Percentiles rank a stretch among this genome's conserved stretches.
Conservation (phyloP, 92 coral and sea anemone genomes). For the Heteractis magnifica region DNA sequence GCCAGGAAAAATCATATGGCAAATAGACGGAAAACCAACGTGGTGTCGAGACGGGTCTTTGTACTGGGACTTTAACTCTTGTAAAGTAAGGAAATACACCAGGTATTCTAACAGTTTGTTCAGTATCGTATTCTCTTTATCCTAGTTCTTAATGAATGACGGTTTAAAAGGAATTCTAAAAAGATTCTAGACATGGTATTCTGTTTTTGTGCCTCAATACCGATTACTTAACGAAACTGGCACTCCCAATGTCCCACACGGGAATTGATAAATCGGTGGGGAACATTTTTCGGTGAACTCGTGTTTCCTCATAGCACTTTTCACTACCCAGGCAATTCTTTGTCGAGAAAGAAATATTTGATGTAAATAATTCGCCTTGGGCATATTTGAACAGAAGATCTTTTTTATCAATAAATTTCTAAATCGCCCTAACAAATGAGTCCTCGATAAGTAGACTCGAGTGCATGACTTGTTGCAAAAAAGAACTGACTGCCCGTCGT, state of each 20-base stretch:
- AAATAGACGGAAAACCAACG: not conserved
- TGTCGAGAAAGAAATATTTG: not conserved
- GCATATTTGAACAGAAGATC: not conserved
- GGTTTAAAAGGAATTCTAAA: not conserved
- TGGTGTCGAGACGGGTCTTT: conserved; percentile 36
- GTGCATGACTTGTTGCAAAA: too few relatives aligned
- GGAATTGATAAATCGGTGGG: not conserved
- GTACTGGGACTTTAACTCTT: not conserved
- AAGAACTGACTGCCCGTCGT: too few relatives aligned
- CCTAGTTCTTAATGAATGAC: not conserved
- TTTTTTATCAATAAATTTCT: not conserved
- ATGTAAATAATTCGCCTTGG: not conserved
- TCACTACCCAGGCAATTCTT: not conserved
- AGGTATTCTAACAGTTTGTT: not conserved
- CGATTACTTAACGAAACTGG: not conserved
- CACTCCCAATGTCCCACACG: not conserved
- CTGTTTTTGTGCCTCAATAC: not conserved
- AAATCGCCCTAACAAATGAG: not conserved
- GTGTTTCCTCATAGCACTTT: not conserved
- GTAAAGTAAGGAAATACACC: not conserved
- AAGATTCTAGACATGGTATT: not conserved
- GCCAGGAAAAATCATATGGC: conserved; percentile 9
- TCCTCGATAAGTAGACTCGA: too few relatives aligned
- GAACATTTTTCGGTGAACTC: not conserved
- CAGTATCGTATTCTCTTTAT: not conserved